Conservation (phyloP, 2,797 vertebrate species). For the Hippoglossus hippoglossus region DNA sequence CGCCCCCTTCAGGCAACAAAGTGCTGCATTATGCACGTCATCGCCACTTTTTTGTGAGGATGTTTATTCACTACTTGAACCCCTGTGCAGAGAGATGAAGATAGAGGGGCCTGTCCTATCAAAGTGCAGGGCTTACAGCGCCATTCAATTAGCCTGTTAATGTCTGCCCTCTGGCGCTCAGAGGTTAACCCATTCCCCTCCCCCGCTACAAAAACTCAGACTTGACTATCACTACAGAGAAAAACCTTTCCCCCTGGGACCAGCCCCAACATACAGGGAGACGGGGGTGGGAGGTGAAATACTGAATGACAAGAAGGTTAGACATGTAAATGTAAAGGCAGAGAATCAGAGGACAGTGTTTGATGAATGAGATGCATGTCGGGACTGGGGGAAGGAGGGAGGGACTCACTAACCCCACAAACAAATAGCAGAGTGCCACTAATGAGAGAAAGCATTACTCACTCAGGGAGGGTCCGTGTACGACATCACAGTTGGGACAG, state of each 20-base stretch:
- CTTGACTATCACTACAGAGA: constrained; percentile 37
- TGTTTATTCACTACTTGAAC: constrained; percentile 45
- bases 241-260: constrained; percentile 29
- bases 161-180: constrained; percentile 51
- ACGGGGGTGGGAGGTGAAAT: constrained; percentile 1
- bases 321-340: constrained; percentile 19
- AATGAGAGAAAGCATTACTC: constrained; percentile 78
- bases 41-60: constrained; percentile 27
- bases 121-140: constrained; percentile 59
- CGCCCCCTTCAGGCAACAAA: constrained; percentile 19
- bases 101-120: constrained; percentile 44
- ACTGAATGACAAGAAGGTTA: constrained; percentile 15
- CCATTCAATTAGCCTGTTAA: constrained; percentile 77
- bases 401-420: background rate
- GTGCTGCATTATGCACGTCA: constrained; percentile 42
- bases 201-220: constrained; percentile 48
- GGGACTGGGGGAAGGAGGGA: background rate
- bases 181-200: constrained; percentile 40
- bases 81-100: constrained; percentile 27
- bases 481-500: constrained; percentile 96
- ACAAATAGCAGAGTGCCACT: constrained; percentile 1
- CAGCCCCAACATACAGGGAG: constrained; percentile 25
- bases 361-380: constrained; percentile 23
- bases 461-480: constrained; percentile 96
- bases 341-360: constrained; percentile 3